A percentile compares a stretch with the other conserved stretches of the same genome.
Evolutionary conservation across 2,797 vertebrate species (phyloP).

Genomic region (Esox lucius): DNA sequence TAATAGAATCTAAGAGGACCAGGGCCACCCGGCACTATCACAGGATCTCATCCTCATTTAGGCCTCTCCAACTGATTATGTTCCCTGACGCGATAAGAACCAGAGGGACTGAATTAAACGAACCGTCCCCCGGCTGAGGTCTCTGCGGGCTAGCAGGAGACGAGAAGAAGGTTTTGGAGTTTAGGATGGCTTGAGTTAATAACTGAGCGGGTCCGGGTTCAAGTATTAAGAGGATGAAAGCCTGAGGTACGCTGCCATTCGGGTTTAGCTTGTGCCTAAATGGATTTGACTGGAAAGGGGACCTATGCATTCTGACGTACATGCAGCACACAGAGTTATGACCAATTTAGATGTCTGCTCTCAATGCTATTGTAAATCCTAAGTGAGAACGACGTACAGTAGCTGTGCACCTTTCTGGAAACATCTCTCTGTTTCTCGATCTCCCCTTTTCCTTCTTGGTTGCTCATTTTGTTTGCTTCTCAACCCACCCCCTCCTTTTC

Average conservation of each 20-base stretch:
- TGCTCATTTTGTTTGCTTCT: too few species aligned
- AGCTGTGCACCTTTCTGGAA: neutral
- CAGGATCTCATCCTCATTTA: conserved; percentile 53
- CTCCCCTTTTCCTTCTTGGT: neutral
- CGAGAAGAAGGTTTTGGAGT: neutral
- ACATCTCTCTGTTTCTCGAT: neutral
- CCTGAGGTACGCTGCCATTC: conserved; percentile 43
- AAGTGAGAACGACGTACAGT: neutral
- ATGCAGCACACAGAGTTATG: neutral
- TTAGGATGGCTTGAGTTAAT: conserved; percentile 52
- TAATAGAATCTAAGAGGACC: conserved; percentile 54
- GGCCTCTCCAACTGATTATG: conserved; percentile 58
- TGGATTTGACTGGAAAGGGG: conserved; percentile 59
- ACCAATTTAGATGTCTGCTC: conserved; percentile 20
- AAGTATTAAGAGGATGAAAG: conserved; percentile 60
- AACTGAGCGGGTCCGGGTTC: conserved; percentile 43
- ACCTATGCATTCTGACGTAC: conserved; percentile 40
- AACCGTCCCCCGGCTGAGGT: conserved; percentile 18
- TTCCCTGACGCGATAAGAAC: conserved; percentile 51
- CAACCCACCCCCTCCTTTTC: neutral
- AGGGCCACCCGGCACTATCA: conserved; percentile 53
- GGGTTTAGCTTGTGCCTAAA: conserved; percentile 56
- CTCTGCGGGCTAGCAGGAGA: neutral
- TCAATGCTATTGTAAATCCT: conserved; percentile 11
- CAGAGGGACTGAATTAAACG: conserved; percentile 59